Base-by-base conservation (phyloP, 2,888 invertebrate species). In the Acheta domesticus region DNA sequence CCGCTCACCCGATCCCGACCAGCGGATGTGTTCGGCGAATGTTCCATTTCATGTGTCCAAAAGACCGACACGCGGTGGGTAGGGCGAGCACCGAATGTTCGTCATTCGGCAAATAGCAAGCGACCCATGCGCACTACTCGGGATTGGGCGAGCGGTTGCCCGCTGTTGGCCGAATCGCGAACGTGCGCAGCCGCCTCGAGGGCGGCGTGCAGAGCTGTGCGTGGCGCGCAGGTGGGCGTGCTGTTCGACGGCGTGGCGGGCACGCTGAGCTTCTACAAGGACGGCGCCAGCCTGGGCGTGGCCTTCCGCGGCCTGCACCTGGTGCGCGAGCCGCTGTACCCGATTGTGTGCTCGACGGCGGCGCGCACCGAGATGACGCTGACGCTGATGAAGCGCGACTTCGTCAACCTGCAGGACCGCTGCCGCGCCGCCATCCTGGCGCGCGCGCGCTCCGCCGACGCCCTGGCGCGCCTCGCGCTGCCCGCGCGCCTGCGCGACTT, bases 281-380 rank as follows among this genome's bases (percentile, higher is more conserved):
- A 93, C 85, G 92, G 92, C 23, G 88, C 88, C 83, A 90, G 89
- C 84, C 87, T 93, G 80, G 93, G 93, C 2, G 89, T 92, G n/a
- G 93, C 93, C 1, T 93, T 93, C 85, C 87, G 89, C 12, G 92
- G 91, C 14, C 86, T 93, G 79, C 88, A 91, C 83, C 89, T 91
- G 84, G 86, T 91, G 1, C 88, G 89, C 80, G 90, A 91, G 82
- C 90, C 91, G 2, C 87, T 93, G 2, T 93, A 89, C 85, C 93
- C 93, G 0, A 90, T 92, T 80, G 89, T 93, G 14, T 91, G 91
- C 83, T 93, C 93, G 2, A 93, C 93, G 0, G 93, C 93, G 0
- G 93, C 93, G 21, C 93, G 93, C 86, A 93, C 93, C 2, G 91
- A 92, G 86, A 93, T 93, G 92, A 89, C 90, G 0, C 85, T 93